Percentiles rank a stretch among this genome's conserved stretches.
phyloP scores from a whole-genome alignment of 2,797 vertebrate genomes.

The Scomberomorus guttatus region DNA sequence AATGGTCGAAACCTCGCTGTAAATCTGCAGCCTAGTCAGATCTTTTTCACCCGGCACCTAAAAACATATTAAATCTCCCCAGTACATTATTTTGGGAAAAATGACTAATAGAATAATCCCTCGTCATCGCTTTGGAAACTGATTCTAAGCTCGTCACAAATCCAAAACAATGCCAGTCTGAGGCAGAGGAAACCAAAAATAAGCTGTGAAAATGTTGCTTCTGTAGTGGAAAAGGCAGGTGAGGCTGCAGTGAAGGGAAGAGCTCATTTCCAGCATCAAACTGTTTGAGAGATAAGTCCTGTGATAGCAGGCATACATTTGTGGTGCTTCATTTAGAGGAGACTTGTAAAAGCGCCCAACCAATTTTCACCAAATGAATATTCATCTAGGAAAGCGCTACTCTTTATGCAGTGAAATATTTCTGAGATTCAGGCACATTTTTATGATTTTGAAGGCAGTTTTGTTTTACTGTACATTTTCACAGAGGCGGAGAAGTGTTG shows the following conservation, averaged over 20 bases:
- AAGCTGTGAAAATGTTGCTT: constrained; percentile 13
- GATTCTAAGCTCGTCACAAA: constrained; percentile 29
- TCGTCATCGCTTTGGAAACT: constrained; percentile 35
- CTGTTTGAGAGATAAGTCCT: constrained; percentile 25
- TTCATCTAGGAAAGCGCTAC: constrained; percentile 35
- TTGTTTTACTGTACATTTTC: background rate
- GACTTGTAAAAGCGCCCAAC: constrained; percentile 20
- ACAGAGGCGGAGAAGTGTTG: background rate
- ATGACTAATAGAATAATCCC: constrained; percentile 69
- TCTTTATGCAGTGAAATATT: background rate
- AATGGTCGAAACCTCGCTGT: constrained; percentile 44
- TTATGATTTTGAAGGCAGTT: background rate
- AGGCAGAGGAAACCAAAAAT: constrained; percentile 22
- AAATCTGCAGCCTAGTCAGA: constrained; percentile 58
- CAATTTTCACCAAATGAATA: constrained; percentile 22
- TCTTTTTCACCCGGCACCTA: constrained; percentile 49
- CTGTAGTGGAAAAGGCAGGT: constrained; percentile 22
- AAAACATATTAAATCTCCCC: constrained; percentile 55
- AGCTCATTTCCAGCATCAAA: constrained; percentile 24
- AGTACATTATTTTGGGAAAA: constrained; percentile 37
- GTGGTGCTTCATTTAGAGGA: constrained; percentile 24
- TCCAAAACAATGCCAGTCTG: constrained; percentile 53
- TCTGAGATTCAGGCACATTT: constrained; percentile 4
- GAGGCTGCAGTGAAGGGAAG: constrained; percentile 21
- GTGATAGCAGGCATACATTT: constrained; percentile 14